Evolutionary conservation across 2,888 invertebrate species (phyloP), one percentile per base, ranked within the genome.

Genomic region (Rotaria sp.): DNA sequence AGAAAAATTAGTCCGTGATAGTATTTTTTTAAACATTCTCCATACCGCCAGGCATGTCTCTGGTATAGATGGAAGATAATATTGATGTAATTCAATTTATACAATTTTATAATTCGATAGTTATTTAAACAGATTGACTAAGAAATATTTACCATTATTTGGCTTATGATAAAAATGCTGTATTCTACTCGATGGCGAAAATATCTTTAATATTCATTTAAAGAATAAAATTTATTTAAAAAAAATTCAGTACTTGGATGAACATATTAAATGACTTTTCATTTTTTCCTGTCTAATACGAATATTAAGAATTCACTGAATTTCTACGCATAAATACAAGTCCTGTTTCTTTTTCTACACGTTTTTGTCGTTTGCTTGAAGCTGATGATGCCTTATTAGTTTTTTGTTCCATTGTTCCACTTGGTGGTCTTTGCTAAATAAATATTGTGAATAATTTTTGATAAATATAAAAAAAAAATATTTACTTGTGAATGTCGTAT

Each of bases 301-400:
- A 80, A 26, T n/a, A 45, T 80, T n/a, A 80, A 26, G 80, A 80
- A 80, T 80, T 80, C 8, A 80, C 26, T 80, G 80, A 80, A 45
- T 80, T 80, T 45, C 80, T 21, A 15, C 80, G 80, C 10, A 45
- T 24, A 80, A 80, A 80, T 80, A 80, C 80, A 45, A 80, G 18
- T 45, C 80, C 80, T 10, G 80, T 80, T 26, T 80, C 21, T 80
- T 80, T 80, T 45, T 80, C 80, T 18, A n/a, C 5, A n/a, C 45
- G 80, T n/a, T 21, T 41, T 30, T 30, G 67, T 38, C 30, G 30
- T 45, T 41, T 80, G 1, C 26, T 26, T n/a, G 26, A 15, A 15
- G 18, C 80, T n/a, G 80, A 80, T 13, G 80, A 8, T 80, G 75
- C 1, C 38, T 80, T 80, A 15, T 45, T 80, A 26, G 45, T 8